Percentiles rank a stretch among this genome's conserved stretches.
phyloP scores from a whole-genome alignment of 2,888 invertebrate genomes.

The Apamea crenata region DNA sequence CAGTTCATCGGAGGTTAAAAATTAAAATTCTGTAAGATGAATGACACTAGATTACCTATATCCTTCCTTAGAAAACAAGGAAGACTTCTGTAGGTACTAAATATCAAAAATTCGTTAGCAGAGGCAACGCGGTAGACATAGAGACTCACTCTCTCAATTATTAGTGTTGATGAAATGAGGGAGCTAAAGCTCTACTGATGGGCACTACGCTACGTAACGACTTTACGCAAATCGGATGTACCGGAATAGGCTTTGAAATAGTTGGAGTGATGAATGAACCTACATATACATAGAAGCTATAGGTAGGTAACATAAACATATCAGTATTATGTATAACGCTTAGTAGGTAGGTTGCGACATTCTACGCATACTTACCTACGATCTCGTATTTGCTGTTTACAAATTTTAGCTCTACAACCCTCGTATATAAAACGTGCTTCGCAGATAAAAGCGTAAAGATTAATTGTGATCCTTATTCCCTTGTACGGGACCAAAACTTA shows the following conservation, averaged over 20 bases:
- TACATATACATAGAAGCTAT: slow-evolving; percentile 1
- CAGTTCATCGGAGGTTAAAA: too few relatives aligned
- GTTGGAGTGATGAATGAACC: slow-evolving; percentile 27
- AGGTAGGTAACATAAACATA: neutral
- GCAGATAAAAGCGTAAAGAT: slow-evolving; percentile 79
- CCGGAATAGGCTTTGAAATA: slow-evolving; percentile 38
- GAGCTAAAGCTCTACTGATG: slow-evolving; percentile 8
- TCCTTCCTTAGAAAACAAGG: too few relatives aligned
- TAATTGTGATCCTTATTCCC: slow-evolving; percentile 85
- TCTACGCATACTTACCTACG: slow-evolving; percentile 12
- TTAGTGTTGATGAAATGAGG: slow-evolving; percentile 8
- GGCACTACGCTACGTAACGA: slow-evolving; percentile 9
- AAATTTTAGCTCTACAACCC: slow-evolving; percentile 37
- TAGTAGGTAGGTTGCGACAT: neutral
- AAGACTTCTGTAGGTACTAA: neutral
- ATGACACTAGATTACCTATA: neutral
- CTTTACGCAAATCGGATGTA: slow-evolving; percentile 24
- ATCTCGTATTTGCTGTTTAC: slow-evolving; percentile 29
- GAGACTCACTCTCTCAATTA: neutral
- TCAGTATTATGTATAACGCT: neutral
- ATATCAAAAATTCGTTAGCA: neutral
- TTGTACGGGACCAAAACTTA: slow-evolving; percentile 83
- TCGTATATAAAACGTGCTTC: slow-evolving; percentile 69
- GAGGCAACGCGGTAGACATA: neutral
- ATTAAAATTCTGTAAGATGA: neutral